A percentile compares a stretch with the other conserved stretches of the same genome.
phyloP scores from a whole-genome alignment of 2,797 vertebrate genomes.

The Clarias fuscus region DNA sequence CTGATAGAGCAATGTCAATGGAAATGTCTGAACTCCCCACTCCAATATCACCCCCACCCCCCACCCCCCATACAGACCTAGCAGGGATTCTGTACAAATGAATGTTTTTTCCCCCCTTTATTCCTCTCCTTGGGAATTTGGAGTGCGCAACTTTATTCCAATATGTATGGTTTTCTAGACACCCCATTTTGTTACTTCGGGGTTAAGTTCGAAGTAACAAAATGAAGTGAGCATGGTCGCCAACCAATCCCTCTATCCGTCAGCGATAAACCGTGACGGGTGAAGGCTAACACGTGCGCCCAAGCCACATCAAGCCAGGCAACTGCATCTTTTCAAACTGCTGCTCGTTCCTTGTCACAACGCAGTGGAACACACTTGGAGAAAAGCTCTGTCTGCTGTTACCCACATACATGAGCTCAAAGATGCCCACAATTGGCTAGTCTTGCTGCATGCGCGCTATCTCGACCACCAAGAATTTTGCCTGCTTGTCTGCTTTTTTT shows the following conservation, averaged over 20 bases:
- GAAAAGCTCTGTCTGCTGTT: background rate
- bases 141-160: too few species aligned
- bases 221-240: too few species aligned
- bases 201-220: too few species aligned
- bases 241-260: background rate
- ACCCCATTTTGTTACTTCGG: too few species aligned
- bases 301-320: background rate
- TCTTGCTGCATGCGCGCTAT: background rate
- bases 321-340: background rate
- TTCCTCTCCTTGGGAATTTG: too few species aligned
- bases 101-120: too few species aligned
- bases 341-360: background rate
- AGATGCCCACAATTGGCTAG: background rate
- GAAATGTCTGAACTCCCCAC: too few species aligned
- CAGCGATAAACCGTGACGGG: background rate
- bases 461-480: background rate
- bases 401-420: background rate
- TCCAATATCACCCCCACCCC: too few species aligned
- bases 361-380: background rate
- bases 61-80: too few species aligned
- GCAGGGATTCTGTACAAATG: too few species aligned
- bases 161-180: too few species aligned
- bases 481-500: background rate
- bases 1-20: too few species aligned
- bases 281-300: background rate